Percentiles rank a stretch among this genome's conserved stretches.
phyloP scores from a whole-genome alignment of 1,140 invertebrate genomes.

The Chlorops oryzae region DNA sequence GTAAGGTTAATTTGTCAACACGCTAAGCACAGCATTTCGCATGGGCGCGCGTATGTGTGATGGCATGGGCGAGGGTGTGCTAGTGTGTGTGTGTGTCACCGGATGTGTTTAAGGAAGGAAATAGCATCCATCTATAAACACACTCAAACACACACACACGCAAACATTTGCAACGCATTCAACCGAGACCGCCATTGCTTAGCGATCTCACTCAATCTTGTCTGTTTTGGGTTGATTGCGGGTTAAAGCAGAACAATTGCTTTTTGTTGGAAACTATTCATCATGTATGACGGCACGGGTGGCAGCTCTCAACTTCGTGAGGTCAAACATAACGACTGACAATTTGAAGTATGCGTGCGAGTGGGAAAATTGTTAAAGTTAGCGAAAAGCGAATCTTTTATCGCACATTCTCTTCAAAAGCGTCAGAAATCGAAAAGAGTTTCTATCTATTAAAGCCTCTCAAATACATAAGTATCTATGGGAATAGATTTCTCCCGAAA shows the following conservation, averaged over 20 bases:
- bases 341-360: too few relatives aligned
- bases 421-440: too few relatives aligned
- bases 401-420: too few relatives aligned
- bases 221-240: background rate
- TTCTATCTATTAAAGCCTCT: too few relatives aligned
- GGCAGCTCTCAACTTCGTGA: too few relatives aligned
- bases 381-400: too few relatives aligned
- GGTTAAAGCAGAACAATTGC: background rate
- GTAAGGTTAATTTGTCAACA: conserved; percentile 14
- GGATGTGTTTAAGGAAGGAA: background rate
- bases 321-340: too few relatives aligned
- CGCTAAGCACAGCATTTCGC: background rate
- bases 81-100: background rate
- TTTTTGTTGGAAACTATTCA: background rate
- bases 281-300: background rate
- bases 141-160: background rate
- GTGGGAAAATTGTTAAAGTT: too few relatives aligned
- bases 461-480: too few relatives aligned
- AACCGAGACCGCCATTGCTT: background rate
- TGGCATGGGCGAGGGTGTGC: too few relatives aligned
- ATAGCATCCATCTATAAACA: too few relatives aligned
- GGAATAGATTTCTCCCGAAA: too few relatives aligned
- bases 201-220: background rate
- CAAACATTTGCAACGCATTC: background rate
- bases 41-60: background rate